Conservation (phyloP, 2,113 vertebrate species). For the Syngnathus typhle region DNA sequence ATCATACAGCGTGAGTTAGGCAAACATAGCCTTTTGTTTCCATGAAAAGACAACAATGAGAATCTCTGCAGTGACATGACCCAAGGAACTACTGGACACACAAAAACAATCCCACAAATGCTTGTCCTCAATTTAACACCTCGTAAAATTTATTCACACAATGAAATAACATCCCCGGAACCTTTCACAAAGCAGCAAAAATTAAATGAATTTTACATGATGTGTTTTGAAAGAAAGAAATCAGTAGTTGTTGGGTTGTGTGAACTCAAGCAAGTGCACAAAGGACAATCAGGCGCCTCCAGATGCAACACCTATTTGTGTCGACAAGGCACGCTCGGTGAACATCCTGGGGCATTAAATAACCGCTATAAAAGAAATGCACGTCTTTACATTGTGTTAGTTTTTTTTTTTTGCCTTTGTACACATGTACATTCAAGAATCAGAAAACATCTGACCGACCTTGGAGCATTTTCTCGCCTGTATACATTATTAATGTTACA, state of each 20-base stretch:
- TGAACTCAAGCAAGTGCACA: conserved; percentile 35
- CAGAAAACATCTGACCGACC: conserved; percentile 29
- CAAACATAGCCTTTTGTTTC: conserved; percentile 49
- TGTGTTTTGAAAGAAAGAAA: conserved; percentile 17
- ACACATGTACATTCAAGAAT: conserved; percentile 57
- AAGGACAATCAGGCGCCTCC: conserved; percentile 50
- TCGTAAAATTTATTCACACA: conserved; percentile 48
- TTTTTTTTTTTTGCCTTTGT: conserved; percentile 40
- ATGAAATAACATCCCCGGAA: conserved; percentile 30
- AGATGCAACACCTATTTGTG: conserved; percentile 58
- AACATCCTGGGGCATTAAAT: conserved; percentile 67
- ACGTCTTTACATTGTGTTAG: conserved; percentile 46
- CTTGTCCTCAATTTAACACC: conserved; percentile 45
- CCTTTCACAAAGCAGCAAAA: conserved; percentile 51
- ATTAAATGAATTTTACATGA: conserved; percentile 26
- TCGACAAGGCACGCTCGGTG: conserved; percentile 71
- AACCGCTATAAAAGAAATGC: conserved; percentile 41
- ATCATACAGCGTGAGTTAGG: conserved; percentile 62
- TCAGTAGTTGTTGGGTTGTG: conserved; percentile 9
- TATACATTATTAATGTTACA: conserved; percentile 35
- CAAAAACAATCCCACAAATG: conserved; percentile 23
- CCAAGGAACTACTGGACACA: not conserved
- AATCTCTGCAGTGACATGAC: conserved; percentile 49
- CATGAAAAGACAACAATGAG: conserved; percentile 45
- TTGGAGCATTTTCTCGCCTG: conserved; percentile 47